phyloP scores from a whole-genome alignment of 2,113 vertebrate genomes.

The Cariama cristata region DNA sequence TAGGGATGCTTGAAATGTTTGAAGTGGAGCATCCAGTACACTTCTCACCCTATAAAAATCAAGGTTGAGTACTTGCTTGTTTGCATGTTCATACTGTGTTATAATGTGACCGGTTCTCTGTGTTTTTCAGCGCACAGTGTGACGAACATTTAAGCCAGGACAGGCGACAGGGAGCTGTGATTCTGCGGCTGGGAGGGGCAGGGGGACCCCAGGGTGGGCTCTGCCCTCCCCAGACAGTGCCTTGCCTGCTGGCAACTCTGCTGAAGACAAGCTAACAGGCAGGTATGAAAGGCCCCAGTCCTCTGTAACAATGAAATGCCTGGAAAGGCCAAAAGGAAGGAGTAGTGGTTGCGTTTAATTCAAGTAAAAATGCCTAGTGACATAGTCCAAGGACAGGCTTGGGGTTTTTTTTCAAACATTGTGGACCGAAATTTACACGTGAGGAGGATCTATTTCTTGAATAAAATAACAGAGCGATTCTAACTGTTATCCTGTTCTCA shows the following conservation, averaged over 20 bases:
- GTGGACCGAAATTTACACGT: background rate
- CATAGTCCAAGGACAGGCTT: too few species aligned
- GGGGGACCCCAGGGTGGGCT: background rate
- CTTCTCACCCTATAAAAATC: background rate
- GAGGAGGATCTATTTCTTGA: background rate
- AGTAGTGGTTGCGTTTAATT: background rate
- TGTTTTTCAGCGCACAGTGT: background rate
- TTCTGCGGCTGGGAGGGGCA: rapidly evolving
- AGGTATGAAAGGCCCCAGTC: too few species aligned
- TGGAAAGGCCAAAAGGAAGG: background rate
- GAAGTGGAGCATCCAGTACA: too few species aligned
- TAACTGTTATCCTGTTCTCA: background rate
- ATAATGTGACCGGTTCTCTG: background rate
- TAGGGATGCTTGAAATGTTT: background rate
- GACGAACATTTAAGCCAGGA: background rate
- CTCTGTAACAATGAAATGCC: background rate
- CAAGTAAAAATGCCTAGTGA: background rate
- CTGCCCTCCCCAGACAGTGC: background rate
- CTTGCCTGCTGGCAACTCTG: background rate
- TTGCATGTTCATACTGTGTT: background rate
- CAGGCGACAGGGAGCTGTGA: background rate
- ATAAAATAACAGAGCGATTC: background rate
- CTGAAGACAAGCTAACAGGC: too few species aligned
- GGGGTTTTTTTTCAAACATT: too few species aligned
- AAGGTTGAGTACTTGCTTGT: background rate